Evolutionary conservation across 2,113 vertebrate species (phyloP).

Genomic region (Callospermophilus lateralis): DNA sequence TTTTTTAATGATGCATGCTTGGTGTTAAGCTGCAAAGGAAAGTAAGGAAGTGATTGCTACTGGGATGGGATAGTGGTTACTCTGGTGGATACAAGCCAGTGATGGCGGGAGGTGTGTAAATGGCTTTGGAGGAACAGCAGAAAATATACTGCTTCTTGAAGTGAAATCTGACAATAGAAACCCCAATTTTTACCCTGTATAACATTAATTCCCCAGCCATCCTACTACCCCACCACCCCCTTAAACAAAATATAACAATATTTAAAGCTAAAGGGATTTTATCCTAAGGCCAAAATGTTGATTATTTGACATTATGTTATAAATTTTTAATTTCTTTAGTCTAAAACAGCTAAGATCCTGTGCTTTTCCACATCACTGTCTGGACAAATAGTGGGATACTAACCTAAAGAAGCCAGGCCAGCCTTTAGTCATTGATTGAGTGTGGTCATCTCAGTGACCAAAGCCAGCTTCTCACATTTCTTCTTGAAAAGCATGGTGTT

Average conservation of each 20-base stretch:
- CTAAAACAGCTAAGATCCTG: background rate
- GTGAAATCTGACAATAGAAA: background rate
- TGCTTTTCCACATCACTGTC: background rate
- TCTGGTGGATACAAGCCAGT: background rate
- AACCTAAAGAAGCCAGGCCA: background rate
- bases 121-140: background rate
- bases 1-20: background rate
- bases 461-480: conserved; percentile 72
- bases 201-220: background rate
- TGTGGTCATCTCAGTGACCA: conserved; percentile 51
- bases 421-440: conserved; percentile 22
- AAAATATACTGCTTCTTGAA: background rate
- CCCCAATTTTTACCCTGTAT: background rate
- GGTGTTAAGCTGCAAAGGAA: background rate
- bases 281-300: background rate
- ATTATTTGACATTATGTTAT: background rate
- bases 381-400: background rate
- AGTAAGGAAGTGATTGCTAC: background rate
- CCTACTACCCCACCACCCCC: background rate
- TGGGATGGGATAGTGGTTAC: background rate
- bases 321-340: background rate
- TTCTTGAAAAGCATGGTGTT: conserved; percentile 66
- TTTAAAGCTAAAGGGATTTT: conserved; percentile 31
- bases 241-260: background rate
- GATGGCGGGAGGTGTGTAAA: background rate